phyloP scores from a whole-genome alignment of 2,797 vertebrate genomes.

The Etheostoma nigrum region DNA sequence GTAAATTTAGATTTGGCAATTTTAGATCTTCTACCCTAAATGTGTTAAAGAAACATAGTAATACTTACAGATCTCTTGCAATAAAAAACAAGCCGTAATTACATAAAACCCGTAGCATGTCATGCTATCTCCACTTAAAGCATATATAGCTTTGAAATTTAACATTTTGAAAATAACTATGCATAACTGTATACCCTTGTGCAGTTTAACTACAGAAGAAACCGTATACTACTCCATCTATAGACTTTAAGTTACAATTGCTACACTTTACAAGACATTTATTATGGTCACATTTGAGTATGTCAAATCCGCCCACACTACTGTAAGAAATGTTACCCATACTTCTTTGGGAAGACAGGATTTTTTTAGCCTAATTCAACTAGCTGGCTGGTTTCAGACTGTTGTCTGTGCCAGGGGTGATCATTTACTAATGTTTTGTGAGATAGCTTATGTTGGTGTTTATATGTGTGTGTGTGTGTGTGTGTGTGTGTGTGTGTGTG shows the following conservation, averaged over 20 bases:
- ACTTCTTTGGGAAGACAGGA: slow-evolving; percentile 10
- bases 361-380: slow-evolving; percentile 54
- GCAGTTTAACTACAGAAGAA: slow-evolving; percentile 7
- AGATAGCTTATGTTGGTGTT: slow-evolving; percentile 66
- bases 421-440: slow-evolving; percentile 78
- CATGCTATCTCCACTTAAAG: neutral
- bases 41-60: neutral
- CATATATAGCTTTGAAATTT: neutral
- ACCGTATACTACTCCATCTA: slow-evolving; percentile 1
- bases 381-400: slow-evolving; percentile 61
- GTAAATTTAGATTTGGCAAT: too few relatives aligned
- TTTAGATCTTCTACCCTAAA: neutral
- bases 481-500: slow-evolving; percentile 27
- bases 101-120: neutral
- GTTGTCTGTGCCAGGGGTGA: slow-evolving; percentile 58
- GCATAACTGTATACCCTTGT: neutral
- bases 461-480: slow-evolving; percentile 40
- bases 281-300: neutral
- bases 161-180: neutral
- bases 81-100: neutral
- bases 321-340: slow-evolving; percentile 28
- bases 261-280: neutral
- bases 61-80: neutral
- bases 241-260: neutral
- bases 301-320: neutral